These are phyloP conservation scores for Lates japonicus DNA, from an alignment of 2,797 vertebrate genomes.

Conservation along the genomic window DNA sequence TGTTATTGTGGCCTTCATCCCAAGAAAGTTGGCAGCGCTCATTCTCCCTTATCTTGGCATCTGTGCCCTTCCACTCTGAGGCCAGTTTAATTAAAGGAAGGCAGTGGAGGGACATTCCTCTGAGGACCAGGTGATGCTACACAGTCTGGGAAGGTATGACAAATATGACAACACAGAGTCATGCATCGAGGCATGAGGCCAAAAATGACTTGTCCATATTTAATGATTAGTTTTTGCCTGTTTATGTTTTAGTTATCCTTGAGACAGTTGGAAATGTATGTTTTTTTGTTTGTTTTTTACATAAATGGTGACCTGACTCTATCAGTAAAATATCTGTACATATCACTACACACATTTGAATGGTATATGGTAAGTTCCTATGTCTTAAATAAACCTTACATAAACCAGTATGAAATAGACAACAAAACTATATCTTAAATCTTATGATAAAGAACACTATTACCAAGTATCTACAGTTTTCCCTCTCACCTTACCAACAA, in stretches of 20 bases:
- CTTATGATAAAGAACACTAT: not conserved
- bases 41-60: slow-evolving; percentile 84
- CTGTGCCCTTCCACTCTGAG: slow-evolving; percentile 76
- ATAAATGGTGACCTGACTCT: slow-evolving; percentile 48
- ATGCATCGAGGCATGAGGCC: not conserved
- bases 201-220: slow-evolving; percentile 20
- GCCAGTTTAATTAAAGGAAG: slow-evolving; percentile 78
- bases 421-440: not conserved
- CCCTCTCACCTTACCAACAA: not conserved
- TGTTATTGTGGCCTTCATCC: slow-evolving; percentile 82
- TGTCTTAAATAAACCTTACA: slow-evolving; percentile 76
- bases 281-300: not conserved
- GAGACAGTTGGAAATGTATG: not conserved
- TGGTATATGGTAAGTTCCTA: slow-evolving; percentile 15
- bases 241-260: slow-evolving; percentile 73
- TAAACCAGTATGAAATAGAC: not conserved
- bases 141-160: slow-evolving; percentile 83
- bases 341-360: not conserved
- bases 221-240: not conserved
- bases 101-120: slow-evolving; percentile 79
- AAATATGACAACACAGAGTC: slow-evolving; percentile 29
- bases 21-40: slow-evolving; percentile 84
- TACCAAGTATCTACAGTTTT: not conserved
- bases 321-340: slow-evolving; percentile 30
- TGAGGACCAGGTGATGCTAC: slow-evolving; percentile 85